Evolutionary conservation across 1,140 invertebrate species (phyloP).

Genomic region (Aplysia californica): DNA sequence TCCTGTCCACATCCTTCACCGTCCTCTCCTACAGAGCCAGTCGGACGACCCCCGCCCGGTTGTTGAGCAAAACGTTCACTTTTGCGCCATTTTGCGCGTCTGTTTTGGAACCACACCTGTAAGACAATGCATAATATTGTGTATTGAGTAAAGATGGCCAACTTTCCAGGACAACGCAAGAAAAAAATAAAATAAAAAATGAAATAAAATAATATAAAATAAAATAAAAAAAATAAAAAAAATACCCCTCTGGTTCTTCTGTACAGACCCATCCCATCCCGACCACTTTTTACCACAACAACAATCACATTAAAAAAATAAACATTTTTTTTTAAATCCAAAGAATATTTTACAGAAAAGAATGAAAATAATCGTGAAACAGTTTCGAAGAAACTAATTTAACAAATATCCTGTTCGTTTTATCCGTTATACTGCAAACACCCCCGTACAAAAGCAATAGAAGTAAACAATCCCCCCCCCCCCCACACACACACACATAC

Average conservation of each 20-base stretch:
- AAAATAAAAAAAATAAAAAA: no score
- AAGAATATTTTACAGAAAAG: neutral
- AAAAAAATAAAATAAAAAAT: no score
- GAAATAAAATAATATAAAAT: no score
- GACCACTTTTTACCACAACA: neutral
- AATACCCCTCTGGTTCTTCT: neutral
- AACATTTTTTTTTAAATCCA: no score
- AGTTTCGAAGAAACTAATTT: no score
- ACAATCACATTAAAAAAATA: neutral
- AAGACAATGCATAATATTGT: neutral
- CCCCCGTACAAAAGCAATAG: neutral
- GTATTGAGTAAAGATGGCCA: neutral
- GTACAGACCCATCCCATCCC: neutral
- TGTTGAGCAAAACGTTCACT: conserved; percentile 63
- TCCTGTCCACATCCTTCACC: neutral
- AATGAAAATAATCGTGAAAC: neutral
- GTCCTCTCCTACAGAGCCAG: neutral
- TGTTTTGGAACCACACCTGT: conserved; percentile 99
- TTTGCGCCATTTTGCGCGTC: conserved; percentile 98
- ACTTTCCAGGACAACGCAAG: neutral
- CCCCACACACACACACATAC: neutral
- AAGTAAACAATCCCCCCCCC: neutral
- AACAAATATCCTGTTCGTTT: no score
- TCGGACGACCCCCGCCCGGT: conserved; percentile 71
- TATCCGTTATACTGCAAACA: no score